These are phyloP conservation scores for Watsonalla cultraria DNA, from an alignment of 2,888 invertebrate genomes.

Conservation along the genomic window DNA sequence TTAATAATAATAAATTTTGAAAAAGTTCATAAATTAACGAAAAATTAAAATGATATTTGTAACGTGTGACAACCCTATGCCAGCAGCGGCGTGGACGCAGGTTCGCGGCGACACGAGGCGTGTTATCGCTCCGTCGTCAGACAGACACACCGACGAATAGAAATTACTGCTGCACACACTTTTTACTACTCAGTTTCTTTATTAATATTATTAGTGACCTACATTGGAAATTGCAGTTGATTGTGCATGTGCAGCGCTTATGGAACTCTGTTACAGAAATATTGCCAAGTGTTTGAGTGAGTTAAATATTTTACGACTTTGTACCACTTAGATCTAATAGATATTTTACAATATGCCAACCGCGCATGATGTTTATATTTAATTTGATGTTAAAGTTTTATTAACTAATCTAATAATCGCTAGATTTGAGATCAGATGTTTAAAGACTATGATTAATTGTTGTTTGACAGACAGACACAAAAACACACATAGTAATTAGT, in stretches of 20 bases:
- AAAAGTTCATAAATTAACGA: slow-evolving; percentile 3
- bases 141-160: slow-evolving; percentile 54
- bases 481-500: slow-evolving; percentile 62
- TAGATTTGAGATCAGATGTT: background rate
- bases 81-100: slow-evolving; percentile 37
- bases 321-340: slow-evolving; percentile 14
- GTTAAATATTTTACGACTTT: slow-evolving; percentile 15
- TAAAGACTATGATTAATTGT: slow-evolving; percentile 4
- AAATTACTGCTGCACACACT: slow-evolving; percentile 53
- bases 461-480: slow-evolving; percentile 21
- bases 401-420: background rate
- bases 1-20: background rate
- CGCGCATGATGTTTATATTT: background rate
- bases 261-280: slow-evolving; percentile 3
- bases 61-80: slow-evolving; percentile 48
- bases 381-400: background rate
- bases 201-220: slow-evolving; percentile 41
- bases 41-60: background rate
- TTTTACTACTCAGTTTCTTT: slow-evolving; percentile 47
- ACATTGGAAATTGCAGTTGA: slow-evolving; percentile 28
- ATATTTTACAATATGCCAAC: background rate
- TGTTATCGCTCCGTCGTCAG: slow-evolving; percentile 64
- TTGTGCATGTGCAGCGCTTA: slow-evolving; percentile 21
- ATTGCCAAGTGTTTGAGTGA: slow-evolving; percentile 11
- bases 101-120: slow-evolving; percentile 58